Evolutionary conservation across 2,797 vertebrate species (phyloP), one percentile per base, ranked within the genome.

Genomic region (Eupleurogrammus muticus): DNA sequence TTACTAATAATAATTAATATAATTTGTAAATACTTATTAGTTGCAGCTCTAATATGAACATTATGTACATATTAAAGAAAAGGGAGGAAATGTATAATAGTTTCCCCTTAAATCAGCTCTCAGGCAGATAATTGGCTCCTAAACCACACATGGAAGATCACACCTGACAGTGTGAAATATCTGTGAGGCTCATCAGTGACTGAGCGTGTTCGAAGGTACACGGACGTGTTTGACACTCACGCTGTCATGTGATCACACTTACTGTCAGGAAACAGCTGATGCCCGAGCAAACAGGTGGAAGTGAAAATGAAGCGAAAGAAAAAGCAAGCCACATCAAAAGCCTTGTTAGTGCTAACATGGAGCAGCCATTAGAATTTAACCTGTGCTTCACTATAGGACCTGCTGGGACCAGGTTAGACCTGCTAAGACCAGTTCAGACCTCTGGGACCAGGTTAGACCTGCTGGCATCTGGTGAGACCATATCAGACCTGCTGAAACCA

Each of bases 241-340:
- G 1, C 51, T 56, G 51, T 35, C 19, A 10, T 51, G 17, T 67
- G 35, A 42, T 69, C 55, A 60, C 49, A 66, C 55, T 60, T 36
- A 7, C 5, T 34, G 21, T 55, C 38, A 49, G 17, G 21, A 23
- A 64, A 53, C 73, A 64, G 54, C 54, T 70, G 73, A 50, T 14
- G 6, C 9, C 34, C 48, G 14, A 5, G 16, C 40, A 53, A 65
- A 59, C 38, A 36, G 5, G 5, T 28, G 28, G 35, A 35, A n/a
- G 67, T 54, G 67, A 69, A 51, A 63, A 63, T 52, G 4, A 75
- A 62, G 56, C 40, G 56, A 52, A 9, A 54, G 23, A 54, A 70
- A 48, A 70, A 48, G 47, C 6, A 14, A 52, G 65, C 16, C 14
- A n/a, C 10, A 38, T 28, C 56, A 1, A 56, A 47, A 56, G 24